Evolutionary conservation across 2,797 vertebrate species (phyloP).

Genomic region (Squalus acanthias): DNA sequence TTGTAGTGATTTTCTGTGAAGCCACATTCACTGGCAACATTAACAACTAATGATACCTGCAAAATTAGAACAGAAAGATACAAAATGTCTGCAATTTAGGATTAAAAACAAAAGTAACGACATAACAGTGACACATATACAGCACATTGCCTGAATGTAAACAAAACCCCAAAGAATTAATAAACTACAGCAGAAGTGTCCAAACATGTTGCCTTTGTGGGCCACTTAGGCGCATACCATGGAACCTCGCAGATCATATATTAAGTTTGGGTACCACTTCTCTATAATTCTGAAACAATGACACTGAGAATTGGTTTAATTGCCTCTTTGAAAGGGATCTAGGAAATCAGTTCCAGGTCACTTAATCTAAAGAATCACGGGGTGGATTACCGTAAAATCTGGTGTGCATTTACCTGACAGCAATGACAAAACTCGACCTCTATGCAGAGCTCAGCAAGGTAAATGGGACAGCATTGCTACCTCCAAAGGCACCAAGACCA

Average conservation of each 20-base stretch:
- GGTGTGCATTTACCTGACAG: neutral
- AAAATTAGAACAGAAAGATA: neutral
- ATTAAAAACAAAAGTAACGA: neutral
- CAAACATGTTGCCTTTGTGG: neutral
- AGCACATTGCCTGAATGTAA: neutral
- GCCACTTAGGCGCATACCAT: neutral
- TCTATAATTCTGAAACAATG: neutral
- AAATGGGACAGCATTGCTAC: neutral
- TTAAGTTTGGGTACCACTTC: neutral
- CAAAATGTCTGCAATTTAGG: neutral
- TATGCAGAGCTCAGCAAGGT: neutral
- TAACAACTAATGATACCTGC: slow-evolving; percentile 89
- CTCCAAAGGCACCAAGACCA: neutral
- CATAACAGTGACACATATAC: neutral
- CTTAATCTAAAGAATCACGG: neutral
- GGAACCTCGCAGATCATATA: neutral
- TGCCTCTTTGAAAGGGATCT: neutral
- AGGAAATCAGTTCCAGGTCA: neutral
- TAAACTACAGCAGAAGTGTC: neutral
- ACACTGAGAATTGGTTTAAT: neutral
- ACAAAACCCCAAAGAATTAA: neutral
- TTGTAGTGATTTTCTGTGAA: slow-evolving; percentile 86
- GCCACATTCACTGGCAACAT: slow-evolving; percentile 90
- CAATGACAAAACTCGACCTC: neutral
- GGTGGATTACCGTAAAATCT: neutral